These are phyloP conservation scores for Aramus guarauna DNA, from an alignment of 2,113 vertebrate species.

Conservation along the genomic window DNA sequence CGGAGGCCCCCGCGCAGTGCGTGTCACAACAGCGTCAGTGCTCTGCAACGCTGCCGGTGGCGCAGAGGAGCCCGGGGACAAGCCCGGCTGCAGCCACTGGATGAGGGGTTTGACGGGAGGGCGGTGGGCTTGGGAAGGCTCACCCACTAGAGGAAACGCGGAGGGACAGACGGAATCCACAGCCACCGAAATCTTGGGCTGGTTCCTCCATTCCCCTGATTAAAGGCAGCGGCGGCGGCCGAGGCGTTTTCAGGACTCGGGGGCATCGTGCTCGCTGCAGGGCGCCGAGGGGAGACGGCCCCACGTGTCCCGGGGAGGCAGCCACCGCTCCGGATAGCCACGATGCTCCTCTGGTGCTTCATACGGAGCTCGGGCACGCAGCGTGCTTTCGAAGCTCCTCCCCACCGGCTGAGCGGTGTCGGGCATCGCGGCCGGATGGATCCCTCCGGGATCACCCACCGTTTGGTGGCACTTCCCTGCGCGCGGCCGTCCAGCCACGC, in stretches of 20 bases:
- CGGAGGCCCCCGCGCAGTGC: rapidly evolving
- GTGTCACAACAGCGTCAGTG: rapidly evolving
- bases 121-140: rapidly evolving
- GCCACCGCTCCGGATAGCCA: background rate
- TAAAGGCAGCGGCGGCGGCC: background rate
- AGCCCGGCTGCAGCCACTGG: background rate
- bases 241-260: background rate
- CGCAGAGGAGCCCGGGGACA: rapidly evolving
- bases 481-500: background rate
- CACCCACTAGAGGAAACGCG: rapidly evolving
- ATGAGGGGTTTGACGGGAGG: background rate
- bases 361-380: rapidly evolving
- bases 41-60: background rate
- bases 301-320: rapidly evolving
- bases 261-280: background rate
- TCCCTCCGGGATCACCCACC: background rate
- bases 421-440: rapidly evolving
- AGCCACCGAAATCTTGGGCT: background rate
- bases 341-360: rapidly evolving
- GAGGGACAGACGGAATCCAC: background rate
- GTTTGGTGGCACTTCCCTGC: background rate
- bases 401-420: background rate
- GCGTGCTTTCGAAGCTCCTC: background rate
- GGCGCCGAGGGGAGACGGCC: rapidly evolving
- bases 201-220: background rate